Percentiles rank a stretch among this genome's conserved stretches.
Conservation (phyloP, 2,113 vertebrate genomes). For the Chloropsis cyanopogon region DNA sequence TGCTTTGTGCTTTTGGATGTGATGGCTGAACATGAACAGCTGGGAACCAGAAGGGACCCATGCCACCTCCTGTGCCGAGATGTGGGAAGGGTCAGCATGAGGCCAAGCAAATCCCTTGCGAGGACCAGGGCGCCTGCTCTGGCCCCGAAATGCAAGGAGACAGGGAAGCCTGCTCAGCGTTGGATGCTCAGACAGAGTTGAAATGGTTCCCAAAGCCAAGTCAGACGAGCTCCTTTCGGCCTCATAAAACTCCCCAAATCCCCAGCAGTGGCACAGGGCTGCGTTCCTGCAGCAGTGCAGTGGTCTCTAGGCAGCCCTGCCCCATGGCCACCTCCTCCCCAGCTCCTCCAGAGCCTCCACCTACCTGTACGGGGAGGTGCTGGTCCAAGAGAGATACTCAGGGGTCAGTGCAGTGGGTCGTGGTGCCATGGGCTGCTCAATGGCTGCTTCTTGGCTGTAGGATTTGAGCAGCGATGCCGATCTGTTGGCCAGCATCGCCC, state of each 20-base stretch:
- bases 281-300: rapidly evolving
- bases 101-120: not conserved
- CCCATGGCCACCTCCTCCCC: not conserved
- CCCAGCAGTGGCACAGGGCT: not conserved
- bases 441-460: conserved; percentile 77
- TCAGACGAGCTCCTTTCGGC: rapidly evolving
- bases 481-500: conserved; percentile 78
- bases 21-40: not conserved
- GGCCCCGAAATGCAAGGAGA: not conserved
- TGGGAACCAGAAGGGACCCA: conserved; percentile 17
- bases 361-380: conserved; percentile 78
- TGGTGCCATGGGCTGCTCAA: conserved; percentile 78
- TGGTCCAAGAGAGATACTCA: conserved; percentile 79
- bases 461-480: conserved; percentile 78
- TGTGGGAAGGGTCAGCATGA: conserved; percentile 1
- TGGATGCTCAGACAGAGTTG: not conserved
- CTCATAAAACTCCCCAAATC: not conserved
- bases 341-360: not conserved
- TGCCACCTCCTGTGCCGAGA: not conserved
- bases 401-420: conserved; percentile 72
- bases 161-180: not conserved
- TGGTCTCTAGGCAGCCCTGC: not conserved
- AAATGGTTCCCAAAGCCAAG: not conserved
- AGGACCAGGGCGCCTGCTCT: not conserved
- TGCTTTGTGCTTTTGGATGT: not conserved